Evolutionary conservation across 30 jellyfish, hydroid and myxozoan genomes (phyloP), one percentile per base, ranked within the genome.

Genomic region (Clytia hemisphaerica): DNA sequence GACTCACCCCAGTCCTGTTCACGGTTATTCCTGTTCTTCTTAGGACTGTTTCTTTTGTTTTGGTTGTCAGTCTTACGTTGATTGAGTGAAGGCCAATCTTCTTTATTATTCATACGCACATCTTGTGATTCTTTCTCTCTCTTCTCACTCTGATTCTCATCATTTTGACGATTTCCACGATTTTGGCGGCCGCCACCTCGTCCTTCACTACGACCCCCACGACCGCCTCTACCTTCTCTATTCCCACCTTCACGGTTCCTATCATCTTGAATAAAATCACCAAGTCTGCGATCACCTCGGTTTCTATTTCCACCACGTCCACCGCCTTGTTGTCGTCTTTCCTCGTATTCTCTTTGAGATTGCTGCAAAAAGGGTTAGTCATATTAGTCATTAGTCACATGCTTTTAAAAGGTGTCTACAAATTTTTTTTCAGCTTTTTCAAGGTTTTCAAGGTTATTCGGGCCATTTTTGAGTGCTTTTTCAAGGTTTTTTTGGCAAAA

Each of bases 191-290:
- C 33, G 30, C 78, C 68, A 25, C 66, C 77, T 15, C 46, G 68
- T 26, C 33, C 76, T 25, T 67, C 37, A 27, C 75, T 35, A 14
- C 73, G 58, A 15, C 86, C 53, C 26, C 66, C 61, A 29, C 69
- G 58, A 31, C 71, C 36, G 6, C 92, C 92, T 37, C 93, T 66
- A 54, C 77, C 36, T 5, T 72, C 49, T 27, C 69, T 45, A 6
- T 73, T 51, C 29, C 55, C 47, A 22, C 67, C 29, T 12, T 0
- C 73, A 19, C 61, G 12, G 24, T 59, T 24, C 58, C 60, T 30
- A 15, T 58, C 73, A 59, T 59, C 30, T 24, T 24, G 73, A 4
- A 66, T 25, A 66, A 27, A 66, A 44, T 66, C 79, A 38, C 45
- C 72, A 25, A 66, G 16, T 18, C 25, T 66, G 21, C 79, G 21